Evolutionary conservation across 2,797 vertebrate species (phyloP), one percentile per base, ranked within the genome.

Genomic region (Hafferia zeledoni): DNA sequence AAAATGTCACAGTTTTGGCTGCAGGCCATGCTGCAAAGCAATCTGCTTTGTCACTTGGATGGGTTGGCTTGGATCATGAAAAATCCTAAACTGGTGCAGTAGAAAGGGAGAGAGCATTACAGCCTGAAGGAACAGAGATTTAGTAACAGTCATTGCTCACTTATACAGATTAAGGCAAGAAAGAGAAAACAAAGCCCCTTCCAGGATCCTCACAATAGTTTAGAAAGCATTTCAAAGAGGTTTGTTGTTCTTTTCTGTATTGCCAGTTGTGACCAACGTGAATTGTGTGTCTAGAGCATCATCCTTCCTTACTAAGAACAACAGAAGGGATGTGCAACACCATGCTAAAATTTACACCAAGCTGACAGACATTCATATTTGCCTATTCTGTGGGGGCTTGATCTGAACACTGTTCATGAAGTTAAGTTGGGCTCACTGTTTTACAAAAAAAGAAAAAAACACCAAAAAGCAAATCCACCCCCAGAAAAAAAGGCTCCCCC

Each of bases 31-130:
- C 25, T 87, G 71, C 85, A 89, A 82, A 89, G 63, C 5, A 37
- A 37, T 94, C 74, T 91, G 85, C 77, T 94, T 94, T 94, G 83
- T 93, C 87, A 90, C 87, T 94, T 88, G 74, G 74, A 27, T 60
- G 74, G 52, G 6, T 19, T 88, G 67, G 31, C 83, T 82, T 82
- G 56, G 57, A 82, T 91, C 5, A 20, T 35, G 63, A 96, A 91
- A 88, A 76, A 56, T 69, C 67, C 70, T 90, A 41, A 83, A 79
- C 23, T 70, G 52, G 17, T 41, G 19, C 18, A 85, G 64, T 15
- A 39, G 70, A 63, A 90, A 78, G 11, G 37, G 53, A 78, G 60
- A 83, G 39, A 25, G 7, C 9, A 7, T 50, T 64, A n/a, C 24
- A 68, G 69, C 57, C 85, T 91, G 83, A 89, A 83, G 43, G 28